Percentiles rank a stretch among this genome's conserved stretches.
Conservation (phyloP, 2,113 vertebrate species). For the Pangasianodon gigas region DNA sequence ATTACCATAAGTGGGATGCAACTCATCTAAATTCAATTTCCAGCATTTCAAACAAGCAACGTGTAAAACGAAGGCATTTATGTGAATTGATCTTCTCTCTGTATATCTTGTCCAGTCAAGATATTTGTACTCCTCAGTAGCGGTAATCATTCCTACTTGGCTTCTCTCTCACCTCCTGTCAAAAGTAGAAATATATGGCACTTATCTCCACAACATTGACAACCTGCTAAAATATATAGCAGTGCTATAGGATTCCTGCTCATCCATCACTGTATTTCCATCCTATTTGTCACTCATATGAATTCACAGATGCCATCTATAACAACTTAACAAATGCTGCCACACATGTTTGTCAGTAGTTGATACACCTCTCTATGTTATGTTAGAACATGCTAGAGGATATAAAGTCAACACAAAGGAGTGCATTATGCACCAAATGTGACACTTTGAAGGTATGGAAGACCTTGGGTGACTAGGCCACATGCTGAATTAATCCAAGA, state of each 20-base stretch:
- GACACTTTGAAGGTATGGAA: background rate
- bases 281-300: slow-evolving; percentile 67
- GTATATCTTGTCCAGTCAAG: slow-evolving; percentile 32
- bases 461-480: background rate
- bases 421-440: slow-evolving; percentile 20
- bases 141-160: slow-evolving; percentile 7
- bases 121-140: slow-evolving; percentile 59
- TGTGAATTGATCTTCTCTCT: slow-evolving; percentile 58
- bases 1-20: slow-evolving; percentile 58
- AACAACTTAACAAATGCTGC: slow-evolving; percentile 64
- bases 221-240: slow-evolving; percentile 55
- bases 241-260: slow-evolving; percentile 51
- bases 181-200: slow-evolving; percentile 45
- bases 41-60: slow-evolving; percentile 58
- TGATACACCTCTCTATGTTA: slow-evolving; percentile 60
- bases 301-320: slow-evolving; percentile 60
- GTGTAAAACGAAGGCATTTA: slow-evolving; percentile 47
- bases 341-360: slow-evolving; percentile 57
- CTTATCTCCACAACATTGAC: slow-evolving; percentile 40
- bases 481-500: background rate
- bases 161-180: slow-evolving; percentile 49
- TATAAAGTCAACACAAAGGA: slow-evolving; percentile 58
- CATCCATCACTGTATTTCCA: slow-evolving; percentile 53
- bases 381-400: slow-evolving; percentile 67
- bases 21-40: slow-evolving; percentile 66